A percentile compares a stretch with the other conserved stretches of the same genome.
phyloP scores from a whole-genome alignment of 2,888 invertebrate genomes.

The Magallana nippona region DNA sequence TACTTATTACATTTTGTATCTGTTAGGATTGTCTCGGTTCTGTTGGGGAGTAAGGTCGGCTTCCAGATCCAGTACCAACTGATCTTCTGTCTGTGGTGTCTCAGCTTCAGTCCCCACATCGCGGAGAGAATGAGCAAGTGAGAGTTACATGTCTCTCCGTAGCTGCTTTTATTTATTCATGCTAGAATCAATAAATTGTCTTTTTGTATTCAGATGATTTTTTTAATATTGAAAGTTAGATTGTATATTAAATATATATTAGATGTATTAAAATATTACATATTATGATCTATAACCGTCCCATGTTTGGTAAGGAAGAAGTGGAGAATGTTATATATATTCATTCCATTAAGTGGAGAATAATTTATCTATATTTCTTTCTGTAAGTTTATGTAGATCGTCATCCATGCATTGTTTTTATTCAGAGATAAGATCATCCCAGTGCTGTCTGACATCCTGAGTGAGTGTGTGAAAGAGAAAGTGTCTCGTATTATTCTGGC shows the following conservation, averaged over 20 bases:
- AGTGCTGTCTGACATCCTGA: slow-evolving; percentile 96
- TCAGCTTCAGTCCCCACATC: slow-evolving; percentile 96
- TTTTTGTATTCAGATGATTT: too few species aligned
- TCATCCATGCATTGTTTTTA: slow-evolving; percentile 45
- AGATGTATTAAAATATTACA: too few species aligned
- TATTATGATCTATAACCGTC: too few species aligned
- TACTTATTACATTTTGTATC: not conserved
- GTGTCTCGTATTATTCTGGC: slow-evolving; percentile 96
- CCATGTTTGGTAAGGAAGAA: too few species aligned
- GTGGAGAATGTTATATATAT: too few species aligned
- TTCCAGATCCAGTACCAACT: slow-evolving; percentile 96
- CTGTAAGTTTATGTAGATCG: not conserved
- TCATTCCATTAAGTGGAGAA: too few species aligned
- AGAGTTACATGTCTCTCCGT: slow-evolving; percentile 48
- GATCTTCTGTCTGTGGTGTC: slow-evolving; percentile 98
- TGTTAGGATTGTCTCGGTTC: slow-evolving; percentile 88
- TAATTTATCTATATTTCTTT: not conserved
- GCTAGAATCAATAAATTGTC: too few species aligned
- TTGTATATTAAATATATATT: too few species aligned
- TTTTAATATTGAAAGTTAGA: too few species aligned
- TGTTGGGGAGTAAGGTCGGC: slow-evolving; percentile 95
- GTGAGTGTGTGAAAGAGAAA: slow-evolving; percentile 95
- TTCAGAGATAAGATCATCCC: slow-evolving; percentile 94
- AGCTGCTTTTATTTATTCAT: too few species aligned
- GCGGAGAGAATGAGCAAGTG: slow-evolving; percentile 91